Evolutionary conservation across 2,888 invertebrate genomes (phyloP).

Genomic region (Piscicola geometra): DNA sequence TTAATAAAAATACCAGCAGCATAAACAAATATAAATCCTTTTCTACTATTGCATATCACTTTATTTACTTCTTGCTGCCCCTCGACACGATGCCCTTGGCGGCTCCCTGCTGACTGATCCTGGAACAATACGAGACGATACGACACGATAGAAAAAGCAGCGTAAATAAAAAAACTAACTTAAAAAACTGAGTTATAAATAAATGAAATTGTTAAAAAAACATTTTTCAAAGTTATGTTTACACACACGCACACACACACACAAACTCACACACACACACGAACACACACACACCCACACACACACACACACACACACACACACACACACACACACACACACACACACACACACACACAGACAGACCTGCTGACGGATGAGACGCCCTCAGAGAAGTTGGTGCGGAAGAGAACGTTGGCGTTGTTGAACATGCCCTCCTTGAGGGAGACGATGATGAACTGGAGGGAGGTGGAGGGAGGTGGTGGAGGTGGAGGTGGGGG

Average conservation of each 20-base stretch:
- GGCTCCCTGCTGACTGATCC: too few relatives aligned
- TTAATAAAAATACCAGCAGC: too few relatives aligned
- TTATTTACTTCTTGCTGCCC: neutral
- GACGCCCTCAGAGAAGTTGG: slow-evolving; percentile 89
- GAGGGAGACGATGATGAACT: slow-evolving; percentile 95
- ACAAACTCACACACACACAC: neutral
- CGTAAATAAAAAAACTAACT: too few relatives aligned
- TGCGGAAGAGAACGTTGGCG: slow-evolving; percentile 92
- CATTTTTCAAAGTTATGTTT: too few relatives aligned
- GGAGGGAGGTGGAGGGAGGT: slow-evolving; percentile 51
- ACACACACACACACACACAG: slow-evolving; percentile 7
- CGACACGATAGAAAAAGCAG: too few relatives aligned
- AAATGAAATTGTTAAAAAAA: too few relatives aligned
- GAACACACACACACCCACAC: neutral
- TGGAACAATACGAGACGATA: too few relatives aligned
- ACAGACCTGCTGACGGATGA: slow-evolving; percentile 67
- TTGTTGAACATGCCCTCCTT: slow-evolving; percentile 99
- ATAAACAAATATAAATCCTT: neutral
- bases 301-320: neutral
- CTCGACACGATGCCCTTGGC: too few relatives aligned
- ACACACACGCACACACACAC: neutral
- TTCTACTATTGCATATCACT: neutral
- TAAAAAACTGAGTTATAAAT: too few relatives aligned
- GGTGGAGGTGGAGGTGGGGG: neutral
- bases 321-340: slow-evolving; percentile 4